Base-by-base conservation (phyloP, 1,140 invertebrate genomes). In the Ylistrum balloti region DNA sequence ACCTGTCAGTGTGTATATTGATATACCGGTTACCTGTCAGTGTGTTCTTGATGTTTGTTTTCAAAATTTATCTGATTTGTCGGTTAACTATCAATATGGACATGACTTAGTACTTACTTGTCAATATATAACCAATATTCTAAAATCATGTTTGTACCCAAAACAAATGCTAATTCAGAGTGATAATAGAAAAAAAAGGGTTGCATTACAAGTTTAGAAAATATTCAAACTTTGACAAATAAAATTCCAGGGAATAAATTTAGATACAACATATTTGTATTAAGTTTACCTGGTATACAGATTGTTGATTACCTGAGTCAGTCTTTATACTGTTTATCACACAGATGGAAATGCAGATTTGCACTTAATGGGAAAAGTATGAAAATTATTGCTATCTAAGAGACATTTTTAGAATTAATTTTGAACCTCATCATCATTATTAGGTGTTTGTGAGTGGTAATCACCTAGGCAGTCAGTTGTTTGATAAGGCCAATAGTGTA, bases 401-500 rank as follows among this genome's bases (percentile, higher is more conserved):
- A 28, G 56, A 5, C 56, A 28, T n/a, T 74, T 74, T 74, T 74
- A 28, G 56, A 74, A 74, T 74, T 74, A 74, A 74, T 74, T 74
- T 74, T 28, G 56, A 74, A 74, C 5, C 56, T 74, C 56, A 74
- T 74, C 56, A 74, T 74, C n/a, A 74, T 74, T 74, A 74, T 74
- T 28, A 74, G 15, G n/a, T 28, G 56, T 28, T 74, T 28, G 22
- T 74, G 56, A 74, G 11, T 74, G 56, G n/a, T 74, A 74, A 74
- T 74, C 56, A 74, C 56, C 56, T 74, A n/a, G 56, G 22, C 56
- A 74, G 56, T 74, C 9, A 28, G 22, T 28, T 28, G 22, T 17
- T 74, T 74, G 56, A 74, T n/a, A 74, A 74, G 56, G 56, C 56
- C 56, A 74, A 22, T 74, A 74, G 22, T 74, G 56, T 74, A 74